Conservation (phyloP, 2,113 vertebrate genomes). For the Myocastor coypus region DNA sequence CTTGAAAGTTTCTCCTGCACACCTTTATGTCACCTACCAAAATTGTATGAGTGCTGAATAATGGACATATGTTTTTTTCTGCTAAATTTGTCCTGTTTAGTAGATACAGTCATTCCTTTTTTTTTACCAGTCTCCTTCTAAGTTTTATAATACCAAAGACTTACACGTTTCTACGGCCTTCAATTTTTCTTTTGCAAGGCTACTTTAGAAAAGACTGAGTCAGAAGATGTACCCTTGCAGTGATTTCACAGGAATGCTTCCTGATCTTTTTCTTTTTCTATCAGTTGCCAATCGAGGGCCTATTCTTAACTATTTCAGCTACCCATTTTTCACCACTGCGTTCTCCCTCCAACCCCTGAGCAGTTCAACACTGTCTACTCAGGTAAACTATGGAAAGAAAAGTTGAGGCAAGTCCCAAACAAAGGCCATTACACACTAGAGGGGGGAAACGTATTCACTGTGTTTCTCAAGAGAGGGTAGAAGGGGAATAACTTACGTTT, state of each 20-base stretch:
- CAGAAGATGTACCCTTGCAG: conserved; percentile 1
- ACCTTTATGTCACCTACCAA: neutral
- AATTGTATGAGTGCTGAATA: neutral
- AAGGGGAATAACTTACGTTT: neutral
- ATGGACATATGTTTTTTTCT: conserved; percentile 17
- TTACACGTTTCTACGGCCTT: conserved; percentile 20
- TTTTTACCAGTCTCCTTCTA: neutral
- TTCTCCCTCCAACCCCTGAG: neutral
- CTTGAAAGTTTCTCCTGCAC: conserved; percentile 42
- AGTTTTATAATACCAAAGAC: conserved; percentile 8
- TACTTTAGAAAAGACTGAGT: conserved; percentile 53
- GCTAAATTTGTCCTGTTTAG: conserved; percentile 49
- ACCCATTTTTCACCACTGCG: neutral
- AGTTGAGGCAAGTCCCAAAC: neutral
- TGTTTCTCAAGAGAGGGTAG: neutral
- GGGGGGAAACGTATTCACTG: neutral
- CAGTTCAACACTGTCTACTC: neutral
- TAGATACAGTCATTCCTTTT: neutral
- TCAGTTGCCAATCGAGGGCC: neutral
- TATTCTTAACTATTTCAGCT: conserved; percentile 38
- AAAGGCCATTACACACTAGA: neutral
- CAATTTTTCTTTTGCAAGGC: conserved; percentile 3
- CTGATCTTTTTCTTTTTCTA: neutral
- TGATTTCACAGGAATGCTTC: conserved; percentile 49
- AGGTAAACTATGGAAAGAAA: conserved; percentile 15